phyloP scores from a whole-genome alignment of 2,888 invertebrate species.

The Melieria crassipennis region DNA sequence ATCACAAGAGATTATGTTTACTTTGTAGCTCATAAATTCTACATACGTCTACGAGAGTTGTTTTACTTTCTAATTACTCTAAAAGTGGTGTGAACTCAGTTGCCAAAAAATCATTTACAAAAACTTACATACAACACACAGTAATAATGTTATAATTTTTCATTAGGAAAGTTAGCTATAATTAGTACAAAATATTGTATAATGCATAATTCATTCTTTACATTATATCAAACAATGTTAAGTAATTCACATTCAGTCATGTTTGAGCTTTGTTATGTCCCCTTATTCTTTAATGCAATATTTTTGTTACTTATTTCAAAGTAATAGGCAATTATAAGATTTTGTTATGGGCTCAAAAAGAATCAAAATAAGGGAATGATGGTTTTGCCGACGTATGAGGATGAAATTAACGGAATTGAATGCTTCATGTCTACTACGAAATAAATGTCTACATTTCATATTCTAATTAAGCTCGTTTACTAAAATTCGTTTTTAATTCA shows the following conservation, averaged over 20 bases:
- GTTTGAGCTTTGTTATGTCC: constrained; percentile 56
- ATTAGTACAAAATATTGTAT: constrained; percentile 14
- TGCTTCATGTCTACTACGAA: too few relatives aligned
- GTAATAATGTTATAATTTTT: constrained; percentile 23
- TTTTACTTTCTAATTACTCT: too few relatives aligned
- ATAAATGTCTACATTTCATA: too few relatives aligned
- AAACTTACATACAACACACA: constrained; percentile 19
- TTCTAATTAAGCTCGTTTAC: too few relatives aligned
- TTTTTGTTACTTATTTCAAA: neutral
- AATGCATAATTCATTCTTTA: constrained; percentile 7
- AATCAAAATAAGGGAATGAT: too few relatives aligned
- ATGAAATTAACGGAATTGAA: too few relatives aligned
- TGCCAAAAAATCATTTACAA: neutral
- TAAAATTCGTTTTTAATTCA: too few relatives aligned
- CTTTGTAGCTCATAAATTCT: constrained; percentile 31
- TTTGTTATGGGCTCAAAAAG: too few relatives aligned
- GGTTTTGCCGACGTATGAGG: too few relatives aligned
- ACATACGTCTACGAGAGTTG: neutral
- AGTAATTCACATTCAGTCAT: constrained; percentile 57
- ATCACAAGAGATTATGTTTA: constrained; percentile 57
- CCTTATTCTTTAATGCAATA: constrained; percentile 22
- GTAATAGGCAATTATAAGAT: too few relatives aligned
- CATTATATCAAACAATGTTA: constrained; percentile 46
- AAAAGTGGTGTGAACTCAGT: too few relatives aligned
- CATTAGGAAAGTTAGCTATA: constrained; percentile 20